A percentile compares a stretch with the other conserved stretches of the same genome.
Conservation (phyloP, 1,140 invertebrate species). For the Sipha flava region DNA sequence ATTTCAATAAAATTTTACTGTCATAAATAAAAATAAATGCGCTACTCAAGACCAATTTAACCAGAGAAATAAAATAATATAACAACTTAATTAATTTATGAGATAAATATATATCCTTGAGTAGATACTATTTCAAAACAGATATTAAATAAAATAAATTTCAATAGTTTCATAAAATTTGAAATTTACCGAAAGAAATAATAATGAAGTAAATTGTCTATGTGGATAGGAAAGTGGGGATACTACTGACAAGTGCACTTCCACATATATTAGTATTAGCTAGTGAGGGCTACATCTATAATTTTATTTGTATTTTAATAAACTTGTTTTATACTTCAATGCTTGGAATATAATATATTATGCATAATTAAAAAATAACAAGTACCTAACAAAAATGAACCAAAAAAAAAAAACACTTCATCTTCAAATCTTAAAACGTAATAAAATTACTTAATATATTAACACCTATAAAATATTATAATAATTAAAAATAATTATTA, state of each 20-base stretch:
- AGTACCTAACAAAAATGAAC: no score
- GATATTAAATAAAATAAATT: neutral
- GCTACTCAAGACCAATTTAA: constrained; percentile 8
- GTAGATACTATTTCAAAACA: neutral
- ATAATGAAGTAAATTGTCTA: neutral
- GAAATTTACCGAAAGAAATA: neutral
- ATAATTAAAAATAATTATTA: no score
- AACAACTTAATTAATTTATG: no score
- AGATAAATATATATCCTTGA: no score
- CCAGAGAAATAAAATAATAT: neutral
- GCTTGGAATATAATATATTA: no score
- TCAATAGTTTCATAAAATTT: neutral
- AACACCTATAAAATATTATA: no score
- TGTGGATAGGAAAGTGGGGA: neutral
- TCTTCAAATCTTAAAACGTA: no score
- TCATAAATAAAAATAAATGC: neutral
- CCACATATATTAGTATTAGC: neutral
- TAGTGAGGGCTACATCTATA: neutral
- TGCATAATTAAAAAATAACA: no score
- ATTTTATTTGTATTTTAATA: no score
- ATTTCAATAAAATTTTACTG: neutral
- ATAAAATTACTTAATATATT: no score
- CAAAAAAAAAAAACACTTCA: no score
- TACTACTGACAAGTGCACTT: neutral
- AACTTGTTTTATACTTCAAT: no score